These are phyloP conservation scores for Mythimna lalbum DNA, from an alignment of 2,888 invertebrate species.

Conservation along the genomic window DNA sequence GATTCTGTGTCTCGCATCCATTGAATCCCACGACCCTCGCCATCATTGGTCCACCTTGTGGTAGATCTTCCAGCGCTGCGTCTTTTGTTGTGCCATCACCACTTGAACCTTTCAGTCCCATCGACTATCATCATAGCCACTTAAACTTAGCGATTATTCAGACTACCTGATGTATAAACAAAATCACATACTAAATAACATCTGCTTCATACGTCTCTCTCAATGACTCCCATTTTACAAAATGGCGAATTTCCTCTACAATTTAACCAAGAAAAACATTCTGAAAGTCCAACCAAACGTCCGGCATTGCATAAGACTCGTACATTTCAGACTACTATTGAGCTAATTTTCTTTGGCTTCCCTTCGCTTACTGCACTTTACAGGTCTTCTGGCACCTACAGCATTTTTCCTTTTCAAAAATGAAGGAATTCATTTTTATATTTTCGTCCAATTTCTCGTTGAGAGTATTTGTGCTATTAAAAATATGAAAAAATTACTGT, in stretches of 20 bases:
- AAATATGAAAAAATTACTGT: neutral
- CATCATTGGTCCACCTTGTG: too few relatives aligned
- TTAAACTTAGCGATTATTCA: too few relatives aligned
- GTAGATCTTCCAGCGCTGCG: too few relatives aligned
- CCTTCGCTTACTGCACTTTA: constrained; percentile 50
- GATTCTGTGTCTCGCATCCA: too few relatives aligned
- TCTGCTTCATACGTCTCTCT: neutral
- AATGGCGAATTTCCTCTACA: constrained; percentile 38
- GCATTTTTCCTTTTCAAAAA: constrained; percentile 43
- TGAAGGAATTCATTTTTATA: constrained; percentile 18
- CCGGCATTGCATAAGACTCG: constrained; percentile 43
- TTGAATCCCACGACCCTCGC: too few relatives aligned
- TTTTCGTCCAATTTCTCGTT: constrained; percentile 4
- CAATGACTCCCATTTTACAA: constrained; percentile 26
- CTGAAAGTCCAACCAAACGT: constrained; percentile 42
- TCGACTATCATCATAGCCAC: too few relatives aligned
- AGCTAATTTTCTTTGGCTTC: constrained; percentile 63
- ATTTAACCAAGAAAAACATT: constrained; percentile 46
- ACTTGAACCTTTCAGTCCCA: too few relatives aligned
- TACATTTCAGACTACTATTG: constrained; percentile 56
- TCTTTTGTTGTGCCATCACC: too few relatives aligned
- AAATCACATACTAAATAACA: constrained; percentile 18
- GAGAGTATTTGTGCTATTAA: neutral
- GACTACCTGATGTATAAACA: constrained; percentile 1
- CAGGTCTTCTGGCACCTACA: constrained; percentile 36